Evolutionary conservation across 2,888 invertebrate genomes (phyloP).

Genomic region (Cybosia mesomella): DNA sequence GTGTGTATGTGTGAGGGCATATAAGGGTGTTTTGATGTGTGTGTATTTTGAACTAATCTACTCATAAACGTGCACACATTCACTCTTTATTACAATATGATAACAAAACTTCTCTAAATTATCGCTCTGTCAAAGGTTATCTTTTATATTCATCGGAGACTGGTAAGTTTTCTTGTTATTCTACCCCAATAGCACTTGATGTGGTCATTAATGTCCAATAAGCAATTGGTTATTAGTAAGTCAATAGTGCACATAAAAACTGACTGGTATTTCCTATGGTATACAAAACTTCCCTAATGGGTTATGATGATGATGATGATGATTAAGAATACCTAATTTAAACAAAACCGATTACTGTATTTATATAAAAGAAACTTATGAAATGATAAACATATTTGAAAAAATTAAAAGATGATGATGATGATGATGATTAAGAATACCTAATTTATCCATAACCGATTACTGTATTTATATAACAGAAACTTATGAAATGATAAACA

Average conservation of each 20-base stretch:
- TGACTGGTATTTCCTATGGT: background rate
- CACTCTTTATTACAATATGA: no score
- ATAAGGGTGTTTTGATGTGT: no score
- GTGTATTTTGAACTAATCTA: no score
- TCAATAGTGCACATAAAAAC: background rate
- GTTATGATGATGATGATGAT: no score
- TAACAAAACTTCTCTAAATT: no score
- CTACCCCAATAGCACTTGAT: background rate
- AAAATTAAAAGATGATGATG: background rate
- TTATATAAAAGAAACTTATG: background rate
- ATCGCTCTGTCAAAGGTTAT: background rate
- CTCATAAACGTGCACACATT: no score
- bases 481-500: background rate
- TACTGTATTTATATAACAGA: background rate
- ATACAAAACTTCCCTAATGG: no score
- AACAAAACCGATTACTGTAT: background rate
- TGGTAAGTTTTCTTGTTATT: conserved; percentile 3
- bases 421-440: no score
- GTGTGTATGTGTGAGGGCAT: no score
- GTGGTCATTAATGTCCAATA: conserved; percentile 11
- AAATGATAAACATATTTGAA: background rate
- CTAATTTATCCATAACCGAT: no score
- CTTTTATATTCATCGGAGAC: conserved; percentile 1
- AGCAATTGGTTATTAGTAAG: conserved; percentile 9
- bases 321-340: background rate